Conservation (phyloP, 2,888 invertebrate genomes). For the Rhamphomyia laevipes region DNA sequence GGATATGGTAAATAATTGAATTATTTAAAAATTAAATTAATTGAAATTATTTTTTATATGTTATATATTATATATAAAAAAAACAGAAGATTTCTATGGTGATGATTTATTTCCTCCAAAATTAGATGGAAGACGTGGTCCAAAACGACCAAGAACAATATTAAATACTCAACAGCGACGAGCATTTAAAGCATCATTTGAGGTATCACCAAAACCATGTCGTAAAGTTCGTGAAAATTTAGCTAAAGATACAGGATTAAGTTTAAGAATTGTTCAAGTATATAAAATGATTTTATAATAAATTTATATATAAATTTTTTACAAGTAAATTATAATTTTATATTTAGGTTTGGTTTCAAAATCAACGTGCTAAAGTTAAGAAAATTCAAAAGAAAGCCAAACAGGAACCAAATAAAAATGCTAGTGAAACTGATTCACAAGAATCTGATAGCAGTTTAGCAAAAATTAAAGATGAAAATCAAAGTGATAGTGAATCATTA, state of each 20-base stretch:
- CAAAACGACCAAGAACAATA: conserved; percentile 72
- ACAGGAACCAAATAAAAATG: conserved; percentile 37
- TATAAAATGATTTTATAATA: too few relatives aligned
- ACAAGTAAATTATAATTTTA: not conserved
- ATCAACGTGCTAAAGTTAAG: conserved; percentile 53
- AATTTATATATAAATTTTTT: not conserved
- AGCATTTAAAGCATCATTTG: conserved; percentile 76
- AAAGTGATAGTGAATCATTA: conserved; percentile 41
- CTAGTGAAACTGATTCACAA: conserved; percentile 37
- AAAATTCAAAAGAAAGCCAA: conserved; percentile 54
- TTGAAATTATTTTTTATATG: not conserved
- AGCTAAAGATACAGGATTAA: conserved; percentile 74
- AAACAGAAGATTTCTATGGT: conserved; percentile 43
- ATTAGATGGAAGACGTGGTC: conserved; percentile 57
- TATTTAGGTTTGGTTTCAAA: conserved; percentile 51
- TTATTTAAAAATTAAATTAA: not conserved
- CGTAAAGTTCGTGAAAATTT: conserved; percentile 69
- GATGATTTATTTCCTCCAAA: conserved; percentile 48
- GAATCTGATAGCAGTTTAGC: conserved; percentile 42
- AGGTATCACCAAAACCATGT: conserved; percentile 74
- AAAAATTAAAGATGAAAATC: conserved; percentile 49
- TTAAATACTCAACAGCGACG: conserved; percentile 70
- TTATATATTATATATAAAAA: conserved; percentile 6
- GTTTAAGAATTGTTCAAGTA: conserved; percentile 75
- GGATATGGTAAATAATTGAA: conserved; percentile 35